Evolutionary conservation across 1,140 invertebrate genomes (phyloP).

Genomic region (Eciton burchellii): DNA sequence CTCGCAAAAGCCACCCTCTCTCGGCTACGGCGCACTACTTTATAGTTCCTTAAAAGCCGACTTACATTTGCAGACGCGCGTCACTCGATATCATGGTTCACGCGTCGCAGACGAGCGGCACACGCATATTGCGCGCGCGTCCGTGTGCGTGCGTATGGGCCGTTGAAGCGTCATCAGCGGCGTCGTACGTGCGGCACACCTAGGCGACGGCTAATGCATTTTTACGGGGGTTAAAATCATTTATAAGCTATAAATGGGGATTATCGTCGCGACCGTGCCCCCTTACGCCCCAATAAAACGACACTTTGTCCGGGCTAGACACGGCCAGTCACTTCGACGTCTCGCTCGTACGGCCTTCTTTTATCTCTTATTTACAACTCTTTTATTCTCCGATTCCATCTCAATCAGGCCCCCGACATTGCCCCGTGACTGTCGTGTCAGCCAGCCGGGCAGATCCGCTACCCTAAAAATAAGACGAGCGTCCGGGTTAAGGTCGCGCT

Average conservation of each 20-base stretch:
- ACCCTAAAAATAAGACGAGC: slow-evolving; percentile 56
- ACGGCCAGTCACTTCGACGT: slow-evolving; percentile 81
- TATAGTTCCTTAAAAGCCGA: slow-evolving; percentile 81
- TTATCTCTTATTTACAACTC: slow-evolving; percentile 86
- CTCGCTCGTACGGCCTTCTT: slow-evolving; percentile 76
- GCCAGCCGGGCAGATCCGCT: slow-evolving; percentile 33
- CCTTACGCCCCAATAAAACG: slow-evolving; percentile 84
- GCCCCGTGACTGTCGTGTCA: neutral
- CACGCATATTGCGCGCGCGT: neutral
- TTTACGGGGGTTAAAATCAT: slow-evolving; percentile 84
- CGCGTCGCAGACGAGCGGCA: slow-evolving; percentile 4
- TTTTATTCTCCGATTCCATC: slow-evolving; percentile 86
- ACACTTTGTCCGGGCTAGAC: slow-evolving; percentile 81
- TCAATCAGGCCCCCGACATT: slow-evolving; percentile 81
- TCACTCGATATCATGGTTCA: slow-evolving; percentile 40
- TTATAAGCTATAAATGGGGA: slow-evolving; percentile 86
- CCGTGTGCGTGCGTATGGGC: slow-evolving; percentile 20
- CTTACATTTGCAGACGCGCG: slow-evolving; percentile 63
- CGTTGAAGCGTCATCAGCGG: slow-evolving; percentile 38
- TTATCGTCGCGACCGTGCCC: slow-evolving; percentile 79
- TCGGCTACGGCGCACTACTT: slow-evolving; percentile 71
- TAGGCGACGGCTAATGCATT: slow-evolving; percentile 82
- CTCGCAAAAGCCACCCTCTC: slow-evolving; percentile 56
- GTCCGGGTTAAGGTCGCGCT: slow-evolving; percentile 59
- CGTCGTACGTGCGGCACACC: slow-evolving; percentile 74